Base-by-base conservation (phyloP, 53 echinoderm and acorn worm species). In the Patiria pectinifera region DNA sequence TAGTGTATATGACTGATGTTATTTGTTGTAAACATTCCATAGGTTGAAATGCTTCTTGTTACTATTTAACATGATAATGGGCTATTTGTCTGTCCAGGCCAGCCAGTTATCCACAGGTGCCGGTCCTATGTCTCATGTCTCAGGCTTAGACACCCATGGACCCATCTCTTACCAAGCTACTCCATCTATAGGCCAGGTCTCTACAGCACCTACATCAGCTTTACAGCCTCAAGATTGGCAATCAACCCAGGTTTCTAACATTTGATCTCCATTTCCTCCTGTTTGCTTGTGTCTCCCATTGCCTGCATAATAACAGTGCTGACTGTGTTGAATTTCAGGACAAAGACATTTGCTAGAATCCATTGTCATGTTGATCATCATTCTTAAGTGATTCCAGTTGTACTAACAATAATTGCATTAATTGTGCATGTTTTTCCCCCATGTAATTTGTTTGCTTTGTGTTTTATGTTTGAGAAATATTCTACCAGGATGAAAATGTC, bases 81-180 rank as follows among this genome's bases (percentile, higher is more conserved):
- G 19, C 25, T 53, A 21, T 74, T 48, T 71, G 19, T 74, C 25
- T 86, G 43, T 81, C 45, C 63, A 90, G 90, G 90, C 81, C 44
- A 79, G 44, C n/a, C 59, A 24, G 66, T 12, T 23, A 23, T 46
- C 90, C 19, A 90, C 61, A 69, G 80, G 63, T 66, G 3, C 22
- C 21, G 90, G 22, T 23, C 81, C 75, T 15, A 72, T 85, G 75
- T 23, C 85, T 19, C 92, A 84, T 7, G 79, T 23, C 4, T 62
- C 86, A n/a, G 86, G 86, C 61, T 78, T 85, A 60, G 86, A 85
- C 47, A 48, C 76, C 22, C 76, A 23, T 76, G 86, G 71, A 47
- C 86, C 86, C n/a, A 11, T 63, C 62, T 80, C 90, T 26, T 90
- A 90, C 90, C 80, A 90, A 66, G 90, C 90, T 12, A 80, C 90